phyloP scores from a whole-genome alignment of 2,888 invertebrate species.

The Lagria hirta region DNA sequence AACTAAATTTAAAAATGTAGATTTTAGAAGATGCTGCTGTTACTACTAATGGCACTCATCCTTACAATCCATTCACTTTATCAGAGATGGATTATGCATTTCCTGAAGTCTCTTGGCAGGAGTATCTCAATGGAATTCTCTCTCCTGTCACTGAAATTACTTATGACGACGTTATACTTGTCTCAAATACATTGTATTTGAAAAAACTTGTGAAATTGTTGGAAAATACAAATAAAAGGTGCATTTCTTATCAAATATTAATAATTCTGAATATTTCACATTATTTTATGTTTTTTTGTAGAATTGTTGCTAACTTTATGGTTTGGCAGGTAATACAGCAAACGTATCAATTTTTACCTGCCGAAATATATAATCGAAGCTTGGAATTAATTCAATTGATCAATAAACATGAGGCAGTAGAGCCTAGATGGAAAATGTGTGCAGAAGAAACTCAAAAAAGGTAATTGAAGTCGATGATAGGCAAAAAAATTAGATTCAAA shows the following conservation, averaged over 20 bases:
- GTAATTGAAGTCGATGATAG: too few relatives aligned
- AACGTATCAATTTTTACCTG: too few relatives aligned
- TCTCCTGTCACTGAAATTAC: constrained; percentile 39
- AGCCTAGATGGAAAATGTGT: constrained; percentile 41
- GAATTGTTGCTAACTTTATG: constrained; percentile 49
- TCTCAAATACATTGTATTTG: constrained; percentile 43
- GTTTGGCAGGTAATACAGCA: constrained; percentile 46
- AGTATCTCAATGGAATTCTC: constrained; percentile 45
- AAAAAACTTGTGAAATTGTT: constrained; percentile 41
- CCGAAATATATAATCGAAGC: constrained; percentile 37
- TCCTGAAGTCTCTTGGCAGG: constrained; percentile 47
- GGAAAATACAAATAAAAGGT: constrained; percentile 45
- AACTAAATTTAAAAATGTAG: constrained; percentile 28
- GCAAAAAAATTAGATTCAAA: too few relatives aligned
- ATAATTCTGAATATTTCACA: not conserved
- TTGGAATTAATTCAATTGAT: constrained; percentile 39
- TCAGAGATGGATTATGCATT: constrained; percentile 56
- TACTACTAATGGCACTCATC: constrained; percentile 32
- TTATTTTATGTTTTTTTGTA: constrained; percentile 29
- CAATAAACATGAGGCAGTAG: constrained; percentile 34
- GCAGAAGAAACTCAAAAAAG: constrained; percentile 35
- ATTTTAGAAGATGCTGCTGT: constrained; percentile 37
- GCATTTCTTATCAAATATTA: not conserved
- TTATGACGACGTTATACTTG: constrained; percentile 45
- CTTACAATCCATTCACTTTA: constrained; percentile 41